phyloP scores from a whole-genome alignment of 2,888 invertebrate species.

The Sicus ferrugineus region DNA sequence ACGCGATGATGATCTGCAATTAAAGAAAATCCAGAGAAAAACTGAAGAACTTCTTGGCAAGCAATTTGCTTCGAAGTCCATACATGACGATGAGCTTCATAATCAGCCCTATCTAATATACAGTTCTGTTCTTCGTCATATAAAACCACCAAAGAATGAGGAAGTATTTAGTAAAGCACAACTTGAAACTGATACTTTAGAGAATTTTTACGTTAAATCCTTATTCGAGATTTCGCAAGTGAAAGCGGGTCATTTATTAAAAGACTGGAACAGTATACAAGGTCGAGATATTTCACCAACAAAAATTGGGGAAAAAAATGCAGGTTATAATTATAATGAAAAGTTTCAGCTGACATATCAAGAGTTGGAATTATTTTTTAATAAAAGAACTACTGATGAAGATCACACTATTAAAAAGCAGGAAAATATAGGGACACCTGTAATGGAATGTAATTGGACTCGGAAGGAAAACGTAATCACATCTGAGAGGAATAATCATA shows the following conservation, averaged over 20 bases:
- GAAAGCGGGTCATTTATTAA: conserved; percentile 67
- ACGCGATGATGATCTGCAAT: conserved; percentile 52
- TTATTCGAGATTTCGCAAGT: conserved; percentile 64
- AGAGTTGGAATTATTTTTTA: conserved; percentile 6
- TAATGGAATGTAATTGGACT: background rate
- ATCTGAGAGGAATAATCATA: background rate
- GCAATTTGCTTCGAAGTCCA: conserved; percentile 42
- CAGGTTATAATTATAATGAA: conserved; percentile 1
- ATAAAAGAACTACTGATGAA: background rate
- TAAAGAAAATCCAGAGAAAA: conserved; percentile 49
- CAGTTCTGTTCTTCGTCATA: conserved; percentile 43
- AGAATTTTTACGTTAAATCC: conserved; percentile 65
- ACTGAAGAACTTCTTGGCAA: conserved; percentile 49
- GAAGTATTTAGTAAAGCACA: conserved; percentile 36
- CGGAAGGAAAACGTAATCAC: background rate
- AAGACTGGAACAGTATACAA: conserved; percentile 71
- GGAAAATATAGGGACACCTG: background rate
- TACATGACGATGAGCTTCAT: conserved; percentile 16
- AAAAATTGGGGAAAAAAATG: conserved; percentile 21
- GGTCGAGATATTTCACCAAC: conserved; percentile 71
- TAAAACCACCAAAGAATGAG: conserved; percentile 10
- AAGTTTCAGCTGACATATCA: conserved; percentile 24
- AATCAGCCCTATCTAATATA: conserved; percentile 39
- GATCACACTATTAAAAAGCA: background rate
- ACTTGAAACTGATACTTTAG: conserved; percentile 36